Conservation (phyloP, 2,113 vertebrate genomes). For the Oxygymnocypris stewartii region DNA sequence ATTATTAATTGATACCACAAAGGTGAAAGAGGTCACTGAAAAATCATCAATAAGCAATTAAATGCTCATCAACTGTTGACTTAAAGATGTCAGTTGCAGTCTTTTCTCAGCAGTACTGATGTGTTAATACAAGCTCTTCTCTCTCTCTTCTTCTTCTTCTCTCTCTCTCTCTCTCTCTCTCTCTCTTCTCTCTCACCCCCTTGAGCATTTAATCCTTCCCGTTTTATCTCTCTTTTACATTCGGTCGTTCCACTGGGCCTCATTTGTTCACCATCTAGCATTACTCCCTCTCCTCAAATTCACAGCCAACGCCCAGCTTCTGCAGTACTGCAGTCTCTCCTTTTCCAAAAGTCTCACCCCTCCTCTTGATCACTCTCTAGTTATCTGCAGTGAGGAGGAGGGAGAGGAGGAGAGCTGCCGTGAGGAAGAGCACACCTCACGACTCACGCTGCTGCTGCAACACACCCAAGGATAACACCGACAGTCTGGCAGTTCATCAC, state of each 20-base stretch:
- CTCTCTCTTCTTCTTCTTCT: neutral
- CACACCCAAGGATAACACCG: conserved; percentile 19
- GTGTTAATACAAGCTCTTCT: conserved; percentile 4
- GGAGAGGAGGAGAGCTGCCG: conserved; percentile 63
- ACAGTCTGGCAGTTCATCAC: neutral
- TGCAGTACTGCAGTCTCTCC: conserved; percentile 75
- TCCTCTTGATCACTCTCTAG: conserved; percentile 48
- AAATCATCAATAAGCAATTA: conserved; percentile 36
- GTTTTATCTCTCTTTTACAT: conserved; percentile 20
- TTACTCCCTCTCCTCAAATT: conserved; percentile 30
- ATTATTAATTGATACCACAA: neutral
- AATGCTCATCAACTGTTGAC: conserved; percentile 7
- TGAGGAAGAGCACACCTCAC: conserved; percentile 44
- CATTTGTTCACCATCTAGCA: conserved; percentile 23
- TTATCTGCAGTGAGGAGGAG: conserved; percentile 67
- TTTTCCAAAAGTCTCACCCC: conserved; percentile 53
- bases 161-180: neutral
- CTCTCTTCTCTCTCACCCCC: neutral
- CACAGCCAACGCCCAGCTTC: conserved; percentile 77
- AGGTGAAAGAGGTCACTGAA: neutral
- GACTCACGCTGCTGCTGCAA: conserved; percentile 54
- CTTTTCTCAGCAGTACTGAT: neutral
- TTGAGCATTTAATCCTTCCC: conserved; percentile 8
- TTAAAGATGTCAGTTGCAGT: neutral
- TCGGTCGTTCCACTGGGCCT: neutral